These are phyloP conservation scores for Callyntrura guangdongensis DNA, from an alignment of 2,888 invertebrate genomes.

Conservation along the genomic window DNA sequence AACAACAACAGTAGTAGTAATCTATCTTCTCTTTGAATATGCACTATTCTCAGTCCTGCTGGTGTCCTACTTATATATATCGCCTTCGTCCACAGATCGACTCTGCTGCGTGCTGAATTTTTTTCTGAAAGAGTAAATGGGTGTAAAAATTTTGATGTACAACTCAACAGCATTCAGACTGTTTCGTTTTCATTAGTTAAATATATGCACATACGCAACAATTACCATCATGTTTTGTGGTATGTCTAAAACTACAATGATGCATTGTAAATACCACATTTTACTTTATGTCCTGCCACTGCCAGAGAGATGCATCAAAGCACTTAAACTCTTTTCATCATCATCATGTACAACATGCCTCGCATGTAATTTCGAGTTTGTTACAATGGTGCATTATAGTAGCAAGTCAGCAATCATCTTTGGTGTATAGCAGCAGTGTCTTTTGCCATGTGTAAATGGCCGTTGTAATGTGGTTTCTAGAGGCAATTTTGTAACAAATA, in stretches of 20 bases:
- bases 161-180: neutral
- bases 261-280: slow-evolving; percentile 11
- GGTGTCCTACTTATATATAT: neutral
- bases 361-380: neutral
- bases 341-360: slow-evolving; percentile 1
- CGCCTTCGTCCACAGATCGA: neutral
- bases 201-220: slow-evolving; percentile 30
- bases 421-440: slow-evolving; percentile 1
- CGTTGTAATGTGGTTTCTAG: slow-evolving; percentile 54
- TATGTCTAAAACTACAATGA: neutral
- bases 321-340: neutral
- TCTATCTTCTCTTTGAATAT: slow-evolving; percentile 16
- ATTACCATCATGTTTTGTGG: slow-evolving; percentile 45
- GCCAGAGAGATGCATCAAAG: neutral
- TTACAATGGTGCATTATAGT: slow-evolving; percentile 17
- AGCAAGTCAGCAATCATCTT: slow-evolving; percentile 31
- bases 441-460: slow-evolving; percentile 64
- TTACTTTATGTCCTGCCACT: neutral
- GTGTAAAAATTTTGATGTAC: slow-evolving; percentile 30
- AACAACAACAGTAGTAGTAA: neutral
- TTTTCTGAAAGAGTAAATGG: slow-evolving; percentile 35
- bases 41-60: slow-evolving; percentile 2
- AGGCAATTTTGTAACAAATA: slow-evolving; percentile 54
- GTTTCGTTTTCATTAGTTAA: slow-evolving; percentile 59
- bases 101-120: slow-evolving; percentile 1